These are phyloP conservation scores for Oreortyx pictus DNA, from an alignment of 2,797 vertebrate genomes.

Conservation along the genomic window DNA sequence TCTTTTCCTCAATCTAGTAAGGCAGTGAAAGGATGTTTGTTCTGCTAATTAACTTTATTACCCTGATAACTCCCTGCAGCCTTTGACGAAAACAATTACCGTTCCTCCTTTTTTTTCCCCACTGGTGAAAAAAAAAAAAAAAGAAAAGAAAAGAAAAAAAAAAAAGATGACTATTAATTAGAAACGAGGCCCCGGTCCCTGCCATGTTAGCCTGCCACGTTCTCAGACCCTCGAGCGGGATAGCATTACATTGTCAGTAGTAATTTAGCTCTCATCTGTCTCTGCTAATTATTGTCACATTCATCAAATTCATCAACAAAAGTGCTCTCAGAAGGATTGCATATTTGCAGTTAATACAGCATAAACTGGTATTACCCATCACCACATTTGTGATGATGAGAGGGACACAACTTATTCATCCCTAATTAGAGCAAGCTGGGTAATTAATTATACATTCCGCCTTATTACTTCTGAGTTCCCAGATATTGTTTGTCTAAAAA, in stretches of 20 bases:
- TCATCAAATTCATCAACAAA: conserved; percentile 99
- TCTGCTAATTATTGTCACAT: conserved; percentile 99
- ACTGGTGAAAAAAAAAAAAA: conserved; percentile 79
- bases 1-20: conserved; percentile 88
- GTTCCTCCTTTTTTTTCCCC: conserved; percentile 79
- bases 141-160: neutral
- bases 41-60: conserved; percentile 99
- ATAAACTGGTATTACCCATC: conserved; percentile 99
- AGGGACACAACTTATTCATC: conserved; percentile 99
- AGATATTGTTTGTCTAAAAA: conserved; percentile 95
- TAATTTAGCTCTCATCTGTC: conserved; percentile 99
- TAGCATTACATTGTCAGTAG: conserved; percentile 98
- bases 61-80: conserved; percentile 99
- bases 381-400: conserved; percentile 94
- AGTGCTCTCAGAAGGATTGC: conserved; percentile 97
- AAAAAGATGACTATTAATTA: conserved; percentile 91
- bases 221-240: conserved; percentile 90
- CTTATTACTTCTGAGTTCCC: conserved; percentile 97
- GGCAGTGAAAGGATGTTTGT: conserved; percentile 92
- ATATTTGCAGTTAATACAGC: conserved; percentile 99
- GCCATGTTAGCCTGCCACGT: conserved; percentile 88
- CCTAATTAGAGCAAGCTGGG: conserved; percentile 99
- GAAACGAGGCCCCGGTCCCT: conserved; percentile 87
- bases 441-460: conserved; percentile 99
- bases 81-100: conserved; percentile 99